phyloP scores from a whole-genome alignment of 2,113 vertebrate genomes.

The Melanotaenia duboulayi region DNA sequence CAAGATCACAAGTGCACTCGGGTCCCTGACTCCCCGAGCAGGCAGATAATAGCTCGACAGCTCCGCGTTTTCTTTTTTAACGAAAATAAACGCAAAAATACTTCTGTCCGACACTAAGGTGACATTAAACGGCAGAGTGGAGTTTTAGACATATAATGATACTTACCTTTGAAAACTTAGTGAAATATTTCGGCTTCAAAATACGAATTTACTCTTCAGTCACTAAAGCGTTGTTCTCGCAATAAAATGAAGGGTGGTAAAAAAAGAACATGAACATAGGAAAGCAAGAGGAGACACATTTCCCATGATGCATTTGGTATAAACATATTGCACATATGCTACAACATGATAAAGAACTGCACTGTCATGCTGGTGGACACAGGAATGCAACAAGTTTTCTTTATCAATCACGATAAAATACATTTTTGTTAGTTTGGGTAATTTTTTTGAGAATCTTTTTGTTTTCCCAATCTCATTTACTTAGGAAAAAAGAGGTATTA shows the following conservation, averaged over 20 bases:
- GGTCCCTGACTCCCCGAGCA: constrained; percentile 66
- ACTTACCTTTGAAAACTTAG: constrained; percentile 69
- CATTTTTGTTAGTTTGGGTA: constrained; percentile 8
- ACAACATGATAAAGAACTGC: constrained; percentile 35
- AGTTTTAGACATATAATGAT: constrained; percentile 43
- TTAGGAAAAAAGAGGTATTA: no score
- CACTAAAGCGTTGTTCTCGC: constrained; percentile 79
- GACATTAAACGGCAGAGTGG: constrained; percentile 38
- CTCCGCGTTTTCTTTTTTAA: constrained; percentile 60
- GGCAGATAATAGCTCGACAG: constrained; percentile 67
- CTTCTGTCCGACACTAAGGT: constrained; percentile 30
- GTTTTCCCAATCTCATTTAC: no score
- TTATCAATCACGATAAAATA: not conserved
- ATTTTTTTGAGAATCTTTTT: not conserved
- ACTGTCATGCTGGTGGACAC: not conserved
- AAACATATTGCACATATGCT: constrained; percentile 60
- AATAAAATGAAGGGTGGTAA: constrained; percentile 74
- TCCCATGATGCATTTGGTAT: constrained; percentile 78
- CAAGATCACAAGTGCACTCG: constrained; percentile 52
- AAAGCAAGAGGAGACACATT: constrained; percentile 73
- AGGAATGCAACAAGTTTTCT: not conserved
- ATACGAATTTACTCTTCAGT: constrained; percentile 63
- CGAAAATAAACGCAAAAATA: constrained; percentile 69
- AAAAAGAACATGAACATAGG: constrained; percentile 73
- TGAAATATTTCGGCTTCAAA: constrained; percentile 54